Conservation (phyloP, 2,797 vertebrate genomes). For the Limosa lapponica region DNA sequence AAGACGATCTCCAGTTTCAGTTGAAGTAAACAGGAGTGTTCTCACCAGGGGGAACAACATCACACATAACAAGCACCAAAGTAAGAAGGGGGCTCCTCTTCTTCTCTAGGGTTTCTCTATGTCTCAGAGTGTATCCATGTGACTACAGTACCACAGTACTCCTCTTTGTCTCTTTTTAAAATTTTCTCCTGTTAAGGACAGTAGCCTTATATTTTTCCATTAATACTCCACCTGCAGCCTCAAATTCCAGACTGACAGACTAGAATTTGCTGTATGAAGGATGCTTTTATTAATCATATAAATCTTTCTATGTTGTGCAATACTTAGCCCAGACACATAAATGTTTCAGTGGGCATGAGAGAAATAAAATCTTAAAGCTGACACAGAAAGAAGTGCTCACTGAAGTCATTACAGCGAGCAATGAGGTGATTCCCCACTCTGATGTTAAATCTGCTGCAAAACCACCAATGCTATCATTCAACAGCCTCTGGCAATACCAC, state of each 20-base stretch:
- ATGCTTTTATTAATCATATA: background rate
- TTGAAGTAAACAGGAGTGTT: background rate
- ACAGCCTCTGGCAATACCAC: background rate
- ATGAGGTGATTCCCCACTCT: background rate
- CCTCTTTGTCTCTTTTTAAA: background rate
- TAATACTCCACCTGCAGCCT: background rate
- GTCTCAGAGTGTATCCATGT: background rate
- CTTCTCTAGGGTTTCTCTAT: background rate
- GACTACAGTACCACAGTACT: background rate
- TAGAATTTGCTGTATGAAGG: background rate
- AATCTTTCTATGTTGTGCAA: background rate
- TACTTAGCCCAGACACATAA: background rate
- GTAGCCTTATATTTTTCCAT: background rate
- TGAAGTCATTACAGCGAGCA: background rate
- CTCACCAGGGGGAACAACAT: background rate
- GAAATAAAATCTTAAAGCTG: background rate
- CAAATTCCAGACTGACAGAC: background rate
- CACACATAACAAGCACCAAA: background rate
- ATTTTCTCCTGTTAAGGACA: background rate
- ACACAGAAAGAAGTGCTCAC: background rate
- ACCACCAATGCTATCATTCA: background rate
- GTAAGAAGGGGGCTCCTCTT: background rate
- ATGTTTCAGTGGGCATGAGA: background rate
- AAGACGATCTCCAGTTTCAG: background rate
- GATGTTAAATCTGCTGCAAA: background rate